phyloP scores from a whole-genome alignment of 2,888 invertebrate genomes.

The Agelastica alni region DNA sequence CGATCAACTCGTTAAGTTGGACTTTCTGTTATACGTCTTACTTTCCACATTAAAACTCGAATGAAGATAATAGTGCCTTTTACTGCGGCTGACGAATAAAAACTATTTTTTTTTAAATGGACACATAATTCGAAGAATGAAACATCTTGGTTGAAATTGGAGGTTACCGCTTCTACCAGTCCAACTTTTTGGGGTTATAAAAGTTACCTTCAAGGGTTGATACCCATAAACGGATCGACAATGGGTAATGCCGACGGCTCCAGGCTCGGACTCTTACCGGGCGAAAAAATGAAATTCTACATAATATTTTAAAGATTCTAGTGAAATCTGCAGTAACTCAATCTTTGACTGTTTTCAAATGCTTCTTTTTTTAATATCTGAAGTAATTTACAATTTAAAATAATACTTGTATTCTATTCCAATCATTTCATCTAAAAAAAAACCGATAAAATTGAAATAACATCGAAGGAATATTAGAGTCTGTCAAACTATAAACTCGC shows the following conservation, averaged over 20 bases:
- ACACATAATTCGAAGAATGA: slow-evolving; percentile 28
- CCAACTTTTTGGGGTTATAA: slow-evolving; percentile 30
- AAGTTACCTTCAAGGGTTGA: slow-evolving; percentile 33
- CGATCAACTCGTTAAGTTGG: slow-evolving; percentile 15
- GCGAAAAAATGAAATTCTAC: no score
- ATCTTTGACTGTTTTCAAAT: no score
- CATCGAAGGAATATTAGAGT: no score
- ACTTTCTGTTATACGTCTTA: slow-evolving; percentile 7
- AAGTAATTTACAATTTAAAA: no score
- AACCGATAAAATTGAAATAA: no score
- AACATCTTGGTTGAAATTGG: slow-evolving; percentile 28
- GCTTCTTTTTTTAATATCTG: no score
- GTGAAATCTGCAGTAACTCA: no score
- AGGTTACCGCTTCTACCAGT: slow-evolving; percentile 27
- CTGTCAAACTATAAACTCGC: no score
- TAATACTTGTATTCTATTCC: no score
- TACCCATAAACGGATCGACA: slow-evolving; percentile 27
- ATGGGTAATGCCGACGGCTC: slow-evolving; percentile 11
- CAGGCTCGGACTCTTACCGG: no score
- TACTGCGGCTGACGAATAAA: slow-evolving; percentile 25
- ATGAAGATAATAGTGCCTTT: slow-evolving; percentile 16
- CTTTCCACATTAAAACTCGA: slow-evolving; percentile 11
- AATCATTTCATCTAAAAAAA: no score
- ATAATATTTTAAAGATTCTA: no score
- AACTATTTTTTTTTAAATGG: slow-evolving; percentile 20